phyloP scores from a whole-genome alignment of 2,113 vertebrate genomes.

The Bagarius yarrelli region DNA sequence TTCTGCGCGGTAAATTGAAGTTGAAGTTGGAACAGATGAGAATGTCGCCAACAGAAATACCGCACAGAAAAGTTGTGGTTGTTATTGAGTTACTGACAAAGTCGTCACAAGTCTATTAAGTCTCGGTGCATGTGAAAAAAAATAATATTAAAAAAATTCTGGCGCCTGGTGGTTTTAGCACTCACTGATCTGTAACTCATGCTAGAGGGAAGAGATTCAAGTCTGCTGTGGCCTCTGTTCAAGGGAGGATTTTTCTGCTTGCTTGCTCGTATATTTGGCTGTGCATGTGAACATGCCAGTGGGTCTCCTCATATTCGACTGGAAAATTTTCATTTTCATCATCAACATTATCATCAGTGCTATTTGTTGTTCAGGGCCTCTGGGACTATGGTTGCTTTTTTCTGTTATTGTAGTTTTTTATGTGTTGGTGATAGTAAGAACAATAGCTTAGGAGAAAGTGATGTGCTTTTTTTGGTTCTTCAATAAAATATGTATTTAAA shows the following conservation, averaged over 20 bases:
- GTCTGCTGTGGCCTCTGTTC: neutral
- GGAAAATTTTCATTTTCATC: neutral
- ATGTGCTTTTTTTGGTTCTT: neutral
- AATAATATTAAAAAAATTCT: too few species aligned
- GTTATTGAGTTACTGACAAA: neutral
- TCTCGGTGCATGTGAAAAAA: neutral
- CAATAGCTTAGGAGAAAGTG: neutral
- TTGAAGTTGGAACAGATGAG: neutral
- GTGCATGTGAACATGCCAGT: neutral
- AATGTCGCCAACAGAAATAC: neutral
- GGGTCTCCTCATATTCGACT: neutral
- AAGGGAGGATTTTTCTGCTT: constrained; percentile 10
- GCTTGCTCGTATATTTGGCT: neutral
- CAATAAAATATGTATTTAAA: neutral
- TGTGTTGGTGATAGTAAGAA: neutral
- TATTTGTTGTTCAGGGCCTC: neutral
- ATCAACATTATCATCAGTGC: neutral
- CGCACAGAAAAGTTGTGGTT: neutral
- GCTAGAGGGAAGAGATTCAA: neutral
- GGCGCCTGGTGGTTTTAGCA: neutral
- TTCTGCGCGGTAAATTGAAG: neutral
- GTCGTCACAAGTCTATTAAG: neutral
- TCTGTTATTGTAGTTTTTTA: neutral
- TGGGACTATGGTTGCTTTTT: neutral
- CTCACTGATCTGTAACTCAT: constrained; percentile 9